A percentile compares a stretch with the other conserved stretches of the same genome.
Evolutionary conservation across 2,888 invertebrate genomes (phyloP).

Genomic region (Deilephila porcellus): DNA sequence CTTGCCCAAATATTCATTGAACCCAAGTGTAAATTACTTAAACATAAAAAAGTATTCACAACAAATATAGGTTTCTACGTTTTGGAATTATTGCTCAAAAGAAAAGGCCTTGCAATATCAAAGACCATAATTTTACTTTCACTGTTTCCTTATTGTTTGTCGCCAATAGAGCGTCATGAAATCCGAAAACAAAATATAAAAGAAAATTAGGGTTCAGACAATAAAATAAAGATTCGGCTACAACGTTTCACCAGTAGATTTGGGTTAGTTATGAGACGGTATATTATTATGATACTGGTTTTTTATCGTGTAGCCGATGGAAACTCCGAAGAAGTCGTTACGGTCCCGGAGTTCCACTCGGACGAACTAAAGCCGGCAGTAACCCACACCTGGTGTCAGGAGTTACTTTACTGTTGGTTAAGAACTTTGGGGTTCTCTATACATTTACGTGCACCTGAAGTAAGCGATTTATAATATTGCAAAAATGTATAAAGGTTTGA

Average conservation of each 20-base stretch:
- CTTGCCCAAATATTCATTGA: not conserved
- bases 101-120: not conserved
- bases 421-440: slow-evolving; percentile 10
- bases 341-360: slow-evolving; percentile 5
- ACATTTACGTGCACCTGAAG: slow-evolving; percentile 21
- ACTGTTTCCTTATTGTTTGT: slow-evolving; percentile 10
- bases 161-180: slow-evolving; percentile 1
- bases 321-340: slow-evolving; percentile 29
- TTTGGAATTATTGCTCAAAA: too few relatives aligned
- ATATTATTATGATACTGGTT: slow-evolving; percentile 28
- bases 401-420: slow-evolving; percentile 27
- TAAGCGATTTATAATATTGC: not conserved
- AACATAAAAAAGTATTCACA: too few relatives aligned
- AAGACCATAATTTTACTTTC: too few relatives aligned
- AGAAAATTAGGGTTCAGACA: slow-evolving; percentile 17
- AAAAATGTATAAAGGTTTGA: not conserved
- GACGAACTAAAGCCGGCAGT: slow-evolving; percentile 20
- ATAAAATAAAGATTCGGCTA: slow-evolving; percentile 17
- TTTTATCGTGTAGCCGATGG: slow-evolving; percentile 22
- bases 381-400: slow-evolving; percentile 28
- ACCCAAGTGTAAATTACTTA: too few relatives aligned
- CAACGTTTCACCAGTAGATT: slow-evolving; percentile 19
- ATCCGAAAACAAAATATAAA: slow-evolving; percentile 8
- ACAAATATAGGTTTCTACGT: too few relatives aligned
- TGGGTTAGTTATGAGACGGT: slow-evolving; percentile 20